Percentiles rank a stretch among this genome's conserved stretches.
These are phyloP conservation scores for Corydoras maculifer DNA, from an alignment of 2,113 vertebrate genomes.

Conservation along the genomic window DNA sequence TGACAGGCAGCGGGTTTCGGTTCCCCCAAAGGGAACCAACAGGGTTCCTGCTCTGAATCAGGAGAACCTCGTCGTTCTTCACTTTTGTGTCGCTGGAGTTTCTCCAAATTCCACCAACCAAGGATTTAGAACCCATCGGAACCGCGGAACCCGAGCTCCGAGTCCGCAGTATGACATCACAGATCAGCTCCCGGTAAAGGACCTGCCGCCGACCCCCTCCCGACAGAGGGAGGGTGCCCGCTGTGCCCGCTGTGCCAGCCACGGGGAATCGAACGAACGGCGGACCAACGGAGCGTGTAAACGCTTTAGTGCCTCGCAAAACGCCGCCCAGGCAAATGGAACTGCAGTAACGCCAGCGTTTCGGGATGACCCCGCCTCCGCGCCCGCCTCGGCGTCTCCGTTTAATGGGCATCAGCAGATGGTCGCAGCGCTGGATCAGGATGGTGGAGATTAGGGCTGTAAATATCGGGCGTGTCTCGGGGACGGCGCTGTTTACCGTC, in stretches of 20 bases:
- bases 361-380: constrained; percentile 5
- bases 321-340: not conserved
- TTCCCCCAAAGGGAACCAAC: not conserved
- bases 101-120: too few species aligned
- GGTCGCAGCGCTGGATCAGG: constrained; percentile 6
- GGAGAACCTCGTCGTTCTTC: too few species aligned
- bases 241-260: not conserved
- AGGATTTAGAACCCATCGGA: too few species aligned
- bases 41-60: not conserved
- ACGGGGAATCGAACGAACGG: not conserved
- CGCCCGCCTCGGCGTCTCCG: not conserved
- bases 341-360: constrained; percentile 11
- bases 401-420: constrained; percentile 7
- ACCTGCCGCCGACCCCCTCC: not conserved
- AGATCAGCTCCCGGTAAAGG: too few species aligned
- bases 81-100: too few species aligned
- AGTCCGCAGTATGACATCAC: too few species aligned
- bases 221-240: not conserved
- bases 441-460: constrained; percentile 28
- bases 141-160: too few species aligned
- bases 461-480: constrained; percentile 35
- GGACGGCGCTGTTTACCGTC: constrained; percentile 37
- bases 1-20: constrained; percentile 7
- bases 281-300: not conserved
- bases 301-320: not conserved